Evolutionary conservation across 2,113 vertebrate genomes (phyloP), one percentile per base, ranked within the genome.

Genomic region (Motacilla tschutschensis): DNA sequence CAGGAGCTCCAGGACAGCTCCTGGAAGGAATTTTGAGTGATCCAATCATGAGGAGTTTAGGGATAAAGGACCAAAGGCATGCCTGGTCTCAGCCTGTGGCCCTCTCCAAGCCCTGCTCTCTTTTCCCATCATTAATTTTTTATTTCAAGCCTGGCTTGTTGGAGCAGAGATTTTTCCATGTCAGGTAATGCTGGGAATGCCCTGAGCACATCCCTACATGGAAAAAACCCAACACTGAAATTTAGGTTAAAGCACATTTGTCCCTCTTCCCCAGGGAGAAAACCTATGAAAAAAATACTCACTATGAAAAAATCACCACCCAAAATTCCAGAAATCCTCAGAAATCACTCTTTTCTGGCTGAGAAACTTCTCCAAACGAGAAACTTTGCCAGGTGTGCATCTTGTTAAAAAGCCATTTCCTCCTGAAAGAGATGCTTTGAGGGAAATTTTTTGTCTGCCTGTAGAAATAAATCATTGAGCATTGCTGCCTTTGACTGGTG

Each of bases 361-460:
- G 63, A 73, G 59, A 69, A 93, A 83, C 64, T 91, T 78, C 9
- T 46, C 33, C 12, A 59, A 85, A 48, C 1, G 13, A 77, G 85
- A 63, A 79, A 48, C 51, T 79, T 66, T 40, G 31, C 79, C 89
- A 81, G 80, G 8, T 66, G 43, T 36, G 71, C 70, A 0, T 36
- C 6, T 8, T 62, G 64, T 79, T 88, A 88, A 88, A 84, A 82
- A 73, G 43, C 75, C 86, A 88, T 88, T 93, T 91, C 33, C 62
- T 65, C 38, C 47, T 82, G 6, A 28, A 73, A 66, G 78, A 81
- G 83, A 51, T 51, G 51, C 60, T 89, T 38, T 1, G 54, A 81
- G 72, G 83, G n/a, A 44, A 25, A 35, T 24, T 54, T 75, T 69
- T 91, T 83, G 86, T 44, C 59, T 55, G 15, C 40, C 63, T 90